Evolutionary conservation across 2,797 vertebrate species (phyloP).

Genomic region (Botia kubotai): DNA sequence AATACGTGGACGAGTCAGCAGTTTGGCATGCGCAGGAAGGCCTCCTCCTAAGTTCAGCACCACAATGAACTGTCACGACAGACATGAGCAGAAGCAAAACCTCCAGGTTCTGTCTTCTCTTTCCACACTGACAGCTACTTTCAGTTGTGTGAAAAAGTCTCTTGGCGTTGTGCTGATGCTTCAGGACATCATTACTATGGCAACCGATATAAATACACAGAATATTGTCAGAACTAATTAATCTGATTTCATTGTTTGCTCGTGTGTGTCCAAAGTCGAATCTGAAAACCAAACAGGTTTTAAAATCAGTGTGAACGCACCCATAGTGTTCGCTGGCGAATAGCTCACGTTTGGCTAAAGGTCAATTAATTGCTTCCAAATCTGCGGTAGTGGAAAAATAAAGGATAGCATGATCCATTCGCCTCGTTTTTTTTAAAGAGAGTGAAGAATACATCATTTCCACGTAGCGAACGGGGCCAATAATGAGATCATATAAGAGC

Average conservation of each 20-base stretch:
- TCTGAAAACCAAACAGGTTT: not conserved
- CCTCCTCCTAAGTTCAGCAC: not conserved
- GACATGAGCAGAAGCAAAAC: not conserved
- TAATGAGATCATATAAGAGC: conserved; percentile 53
- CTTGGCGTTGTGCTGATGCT: conserved; percentile 3
- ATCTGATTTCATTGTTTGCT: not conserved
- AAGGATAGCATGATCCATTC: conserved; percentile 26
- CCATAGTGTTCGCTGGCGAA: not conserved
- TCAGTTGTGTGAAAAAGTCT: not conserved
- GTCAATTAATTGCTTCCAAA: not conserved
- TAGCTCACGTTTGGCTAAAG: conserved; percentile 8
- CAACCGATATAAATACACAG: not conserved
- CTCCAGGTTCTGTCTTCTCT: not conserved
- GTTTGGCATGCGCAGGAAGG: not conserved
- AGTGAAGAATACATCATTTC: conserved; percentile 55
- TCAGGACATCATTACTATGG: not conserved
- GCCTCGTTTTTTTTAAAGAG: conserved; percentile 33
- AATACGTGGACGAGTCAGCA: not conserved
- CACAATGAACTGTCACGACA: not conserved
- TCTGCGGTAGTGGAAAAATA: conserved; percentile 24
- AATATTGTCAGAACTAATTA: not conserved
- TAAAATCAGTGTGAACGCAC: not conserved
- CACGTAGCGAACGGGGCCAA: conserved; percentile 53
- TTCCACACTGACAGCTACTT: not conserved
- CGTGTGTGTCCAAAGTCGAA: not conserved